Conservation (phyloP, 2,797 vertebrate genomes). For the Paguma larvata region DNA sequence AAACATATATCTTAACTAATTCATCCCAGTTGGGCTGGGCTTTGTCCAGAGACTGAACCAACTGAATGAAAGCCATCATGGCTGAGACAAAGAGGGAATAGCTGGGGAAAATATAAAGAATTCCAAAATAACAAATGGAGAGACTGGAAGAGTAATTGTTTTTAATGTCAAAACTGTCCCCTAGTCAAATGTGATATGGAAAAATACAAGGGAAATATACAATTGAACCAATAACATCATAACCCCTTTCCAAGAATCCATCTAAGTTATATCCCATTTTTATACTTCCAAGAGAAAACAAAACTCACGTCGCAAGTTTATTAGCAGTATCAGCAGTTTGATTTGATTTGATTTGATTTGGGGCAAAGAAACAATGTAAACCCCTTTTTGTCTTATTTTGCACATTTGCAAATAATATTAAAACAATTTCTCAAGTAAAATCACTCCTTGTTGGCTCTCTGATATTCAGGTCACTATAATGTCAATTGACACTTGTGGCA, state of each 20-base stretch:
- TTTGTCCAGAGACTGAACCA: background rate
- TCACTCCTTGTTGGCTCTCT: background rate
- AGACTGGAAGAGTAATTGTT: background rate
- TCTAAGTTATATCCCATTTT: background rate
- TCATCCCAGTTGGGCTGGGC: background rate
- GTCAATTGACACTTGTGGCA: background rate
- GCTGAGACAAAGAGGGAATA: background rate
- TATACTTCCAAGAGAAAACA: background rate
- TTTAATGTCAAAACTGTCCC: background rate
- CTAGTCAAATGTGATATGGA: background rate
- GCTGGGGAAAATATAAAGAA: background rate
- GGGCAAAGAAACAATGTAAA: background rate
- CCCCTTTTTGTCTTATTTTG: background rate
- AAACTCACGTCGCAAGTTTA: background rate
- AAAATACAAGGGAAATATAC: background rate
- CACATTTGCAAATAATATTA: slow-evolving; percentile 19
- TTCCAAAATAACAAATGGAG: slow-evolving; percentile 25
- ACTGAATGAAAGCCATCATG: background rate
- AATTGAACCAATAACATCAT: background rate
- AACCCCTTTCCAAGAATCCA: background rate
- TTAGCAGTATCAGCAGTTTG: background rate
- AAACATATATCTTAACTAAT: background rate
- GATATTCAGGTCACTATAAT: background rate
- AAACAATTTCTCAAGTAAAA: background rate
- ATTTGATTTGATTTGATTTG: background rate